These are phyloP conservation scores for Pocillopora damicornis DNA, from an alignment of 64 coral and sea anemone genomes.

Conservation along the genomic window DNA sequence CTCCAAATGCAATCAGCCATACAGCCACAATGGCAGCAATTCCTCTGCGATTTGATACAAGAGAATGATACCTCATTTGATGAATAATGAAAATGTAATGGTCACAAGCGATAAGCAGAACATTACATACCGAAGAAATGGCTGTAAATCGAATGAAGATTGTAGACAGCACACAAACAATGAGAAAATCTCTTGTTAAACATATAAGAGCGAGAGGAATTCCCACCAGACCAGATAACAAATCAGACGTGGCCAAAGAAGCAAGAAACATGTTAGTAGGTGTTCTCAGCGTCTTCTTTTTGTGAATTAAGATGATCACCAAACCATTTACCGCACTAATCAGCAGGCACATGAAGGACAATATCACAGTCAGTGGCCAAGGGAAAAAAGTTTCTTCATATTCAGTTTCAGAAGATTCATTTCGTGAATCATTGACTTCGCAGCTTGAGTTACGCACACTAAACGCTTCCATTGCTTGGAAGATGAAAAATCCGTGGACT, in stretches of 20 bases:
- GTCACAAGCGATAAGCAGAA: constrained; percentile 36
- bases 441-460: background rate
- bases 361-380: background rate
- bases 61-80: background rate
- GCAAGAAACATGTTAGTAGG: constrained; percentile 43
- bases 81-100: constrained; percentile 49
- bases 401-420: background rate
- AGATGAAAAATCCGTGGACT: background rate
- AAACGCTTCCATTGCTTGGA: background rate
- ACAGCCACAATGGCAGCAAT: background rate
- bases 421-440: background rate
- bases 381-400: background rate
- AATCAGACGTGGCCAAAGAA: constrained; percentile 28
- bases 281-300: constrained; percentile 22
- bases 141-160: constrained; percentile 47
- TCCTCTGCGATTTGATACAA: constrained; percentile 29
- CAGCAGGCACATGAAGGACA: background rate
- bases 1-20: constrained; percentile 31
- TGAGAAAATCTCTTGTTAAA: background rate
- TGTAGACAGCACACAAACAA: constrained; percentile 22
- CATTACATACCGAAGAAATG: constrained; percentile 41
- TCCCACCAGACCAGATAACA: constrained; percentile 37
- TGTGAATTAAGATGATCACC: constrained; percentile 36
- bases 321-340: constrained; percentile 24
- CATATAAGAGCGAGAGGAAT: constrained; percentile 35